Percentiles rank a stretch among this genome's conserved stretches.
These are phyloP conservation scores for Phenganax marumi DNA, from an alignment of 92 coral and sea anemone genomes.

Conservation along the genomic window DNA sequence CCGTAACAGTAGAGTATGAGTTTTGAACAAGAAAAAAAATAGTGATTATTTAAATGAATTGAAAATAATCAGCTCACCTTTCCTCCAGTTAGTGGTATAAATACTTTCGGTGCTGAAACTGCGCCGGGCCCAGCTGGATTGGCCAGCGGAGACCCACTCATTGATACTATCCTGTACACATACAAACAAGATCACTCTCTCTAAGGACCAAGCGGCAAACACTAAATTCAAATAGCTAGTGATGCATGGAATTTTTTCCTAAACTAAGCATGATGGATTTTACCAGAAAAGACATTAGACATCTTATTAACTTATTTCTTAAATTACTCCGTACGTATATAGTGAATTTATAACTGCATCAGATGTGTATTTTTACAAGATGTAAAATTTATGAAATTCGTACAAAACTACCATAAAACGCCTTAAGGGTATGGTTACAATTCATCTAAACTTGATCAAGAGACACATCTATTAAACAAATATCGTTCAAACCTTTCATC, in stretches of 20 bases:
- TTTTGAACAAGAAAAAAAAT: too few relatives aligned
- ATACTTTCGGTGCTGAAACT: constrained; percentile 47
- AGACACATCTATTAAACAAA: too few relatives aligned
- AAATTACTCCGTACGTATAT: not conserved
- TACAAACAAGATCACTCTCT: not conserved
- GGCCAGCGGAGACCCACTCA: constrained; percentile 78
- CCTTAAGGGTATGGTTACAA: not conserved
- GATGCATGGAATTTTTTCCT: too few relatives aligned
- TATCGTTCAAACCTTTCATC: too few relatives aligned
- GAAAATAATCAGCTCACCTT: constrained; percentile 47
- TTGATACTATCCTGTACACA: constrained; percentile 66
- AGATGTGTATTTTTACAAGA: not conserved
- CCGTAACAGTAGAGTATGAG: too few relatives aligned
- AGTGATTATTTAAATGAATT: too few relatives aligned
- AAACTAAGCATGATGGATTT: too few relatives aligned
- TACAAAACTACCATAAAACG: not conserved
- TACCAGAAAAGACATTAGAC: too few relatives aligned
- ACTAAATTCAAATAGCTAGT: too few relatives aligned
- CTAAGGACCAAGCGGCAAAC: not conserved
- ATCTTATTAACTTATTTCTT: too few relatives aligned
- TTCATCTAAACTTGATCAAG: too few relatives aligned
- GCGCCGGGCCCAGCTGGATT: constrained; percentile 49
- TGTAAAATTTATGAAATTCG: not conserved
- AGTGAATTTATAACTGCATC: not conserved
- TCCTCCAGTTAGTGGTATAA: constrained; percentile 72